phyloP scores from a whole-genome alignment of 1,140 invertebrate species.

The Drosophila grimshawi region DNA sequence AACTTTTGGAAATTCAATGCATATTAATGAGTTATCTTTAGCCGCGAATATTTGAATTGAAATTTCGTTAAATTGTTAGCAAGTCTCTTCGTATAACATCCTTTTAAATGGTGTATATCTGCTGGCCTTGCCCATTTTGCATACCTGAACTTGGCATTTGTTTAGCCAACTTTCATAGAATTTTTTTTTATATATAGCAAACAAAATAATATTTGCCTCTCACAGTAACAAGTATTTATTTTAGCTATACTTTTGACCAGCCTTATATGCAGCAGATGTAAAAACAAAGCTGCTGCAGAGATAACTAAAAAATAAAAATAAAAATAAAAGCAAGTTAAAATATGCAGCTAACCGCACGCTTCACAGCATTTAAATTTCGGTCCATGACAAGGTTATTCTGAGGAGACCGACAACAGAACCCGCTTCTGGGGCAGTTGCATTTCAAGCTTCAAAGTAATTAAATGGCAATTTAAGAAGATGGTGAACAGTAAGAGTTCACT shows the following conservation, averaged over 20 bases:
- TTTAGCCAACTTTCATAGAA: constrained; percentile 44
- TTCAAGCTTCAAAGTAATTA: constrained; percentile 61
- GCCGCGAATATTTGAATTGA: constrained; percentile 20
- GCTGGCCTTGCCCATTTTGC: constrained; percentile 50
- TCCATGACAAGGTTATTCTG: constrained; percentile 47
- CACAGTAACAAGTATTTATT: constrained; percentile 45
- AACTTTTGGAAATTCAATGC: constrained; percentile 68
- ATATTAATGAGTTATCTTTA: constrained; percentile 67
- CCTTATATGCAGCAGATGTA: constrained; percentile 54
- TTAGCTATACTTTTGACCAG: constrained; percentile 14
- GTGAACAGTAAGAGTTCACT: constrained; percentile 7
- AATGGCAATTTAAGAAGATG: constrained; percentile 57
- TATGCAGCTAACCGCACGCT: constrained; percentile 45
- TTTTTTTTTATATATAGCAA: constrained; percentile 49
- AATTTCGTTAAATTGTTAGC: constrained; percentile 15
- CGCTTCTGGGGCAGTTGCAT: constrained; percentile 33
- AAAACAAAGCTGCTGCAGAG: constrained; percentile 59
- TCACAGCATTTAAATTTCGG: not conserved
- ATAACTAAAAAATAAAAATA: not conserved
- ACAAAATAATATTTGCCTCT: constrained; percentile 56
- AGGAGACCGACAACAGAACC: constrained; percentile 14
- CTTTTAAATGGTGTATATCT: not conserved
- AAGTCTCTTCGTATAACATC: not conserved
- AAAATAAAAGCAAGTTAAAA: constrained; percentile 35
- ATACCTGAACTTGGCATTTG: constrained; percentile 48